Evolutionary conservation across 2,113 vertebrate species (phyloP).

Genomic region (Paratilapia polleni): DNA sequence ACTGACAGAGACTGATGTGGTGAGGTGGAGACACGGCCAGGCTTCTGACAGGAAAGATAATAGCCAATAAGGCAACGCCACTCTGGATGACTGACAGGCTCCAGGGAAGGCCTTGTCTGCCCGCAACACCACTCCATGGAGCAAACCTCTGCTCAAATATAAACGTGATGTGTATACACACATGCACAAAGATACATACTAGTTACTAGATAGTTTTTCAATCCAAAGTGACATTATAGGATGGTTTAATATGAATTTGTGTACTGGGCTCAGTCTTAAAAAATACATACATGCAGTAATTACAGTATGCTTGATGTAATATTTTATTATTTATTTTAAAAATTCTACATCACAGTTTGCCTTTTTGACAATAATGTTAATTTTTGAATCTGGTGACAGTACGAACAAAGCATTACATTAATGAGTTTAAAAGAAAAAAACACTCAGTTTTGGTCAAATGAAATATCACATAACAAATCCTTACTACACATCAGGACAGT

Average conservation of each 20-base stretch:
- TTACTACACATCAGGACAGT: not conserved
- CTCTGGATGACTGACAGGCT: conserved; percentile 90
- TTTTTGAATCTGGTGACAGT: not conserved
- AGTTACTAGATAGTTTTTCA: not conserved
- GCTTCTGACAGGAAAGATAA: conserved; percentile 92
- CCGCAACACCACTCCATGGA: conserved; percentile 72
- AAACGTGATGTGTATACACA: conserved; percentile 1
- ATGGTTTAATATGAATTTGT: not conserved
- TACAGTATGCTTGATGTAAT: too few species aligned
- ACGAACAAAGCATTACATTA: not conserved
- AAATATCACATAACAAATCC: not conserved
- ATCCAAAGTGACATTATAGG: not conserved
- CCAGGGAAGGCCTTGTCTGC: conserved; percentile 81
- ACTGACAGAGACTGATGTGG: conserved; percentile 72
- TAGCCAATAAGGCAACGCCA: conserved; percentile 92
- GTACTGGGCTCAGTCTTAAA: not conserved
- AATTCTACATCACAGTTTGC: not conserved
- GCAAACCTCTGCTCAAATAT: conserved; percentile 76
- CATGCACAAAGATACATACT: not conserved
- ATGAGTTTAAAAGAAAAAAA: not conserved
- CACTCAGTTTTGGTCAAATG: not conserved
- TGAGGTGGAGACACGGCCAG: conserved; percentile 82
- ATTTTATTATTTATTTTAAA: too few species aligned
- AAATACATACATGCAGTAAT: not conserved
- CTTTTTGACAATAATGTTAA: not conserved